Conservation (phyloP, 2,113 vertebrate genomes). For the Echinops telfairi region DNA sequence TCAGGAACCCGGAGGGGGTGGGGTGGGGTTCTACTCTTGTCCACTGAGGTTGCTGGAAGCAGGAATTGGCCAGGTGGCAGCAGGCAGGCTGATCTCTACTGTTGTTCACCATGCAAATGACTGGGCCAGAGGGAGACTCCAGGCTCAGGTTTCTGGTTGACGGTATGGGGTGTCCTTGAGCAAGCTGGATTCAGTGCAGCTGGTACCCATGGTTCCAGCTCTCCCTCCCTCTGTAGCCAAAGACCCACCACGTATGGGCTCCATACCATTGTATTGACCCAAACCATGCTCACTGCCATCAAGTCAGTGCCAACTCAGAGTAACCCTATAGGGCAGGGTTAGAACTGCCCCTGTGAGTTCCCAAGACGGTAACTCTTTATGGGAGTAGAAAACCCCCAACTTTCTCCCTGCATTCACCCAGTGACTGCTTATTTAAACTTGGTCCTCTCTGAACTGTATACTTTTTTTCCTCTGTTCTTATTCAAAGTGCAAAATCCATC, state of each 20-base stretch:
- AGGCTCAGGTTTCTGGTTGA: neutral
- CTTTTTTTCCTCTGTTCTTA: neutral
- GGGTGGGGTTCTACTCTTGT: neutral
- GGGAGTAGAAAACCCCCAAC: too few species aligned
- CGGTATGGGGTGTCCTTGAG: too few species aligned
- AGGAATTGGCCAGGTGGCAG: neutral
- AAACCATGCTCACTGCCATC: too few species aligned
- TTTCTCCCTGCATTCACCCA: too few species aligned
- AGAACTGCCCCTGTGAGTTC: too few species aligned
- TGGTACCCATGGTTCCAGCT: neutral
- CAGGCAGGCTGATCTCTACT: neutral
- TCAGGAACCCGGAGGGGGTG: neutral
- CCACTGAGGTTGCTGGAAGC: neutral
- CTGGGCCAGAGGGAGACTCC: neutral
- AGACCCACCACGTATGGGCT: neutral
- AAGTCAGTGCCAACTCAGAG: too few species aligned
- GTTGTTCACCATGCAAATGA: neutral
- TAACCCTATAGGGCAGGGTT: too few species aligned
- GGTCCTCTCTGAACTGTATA: conserved; percentile 32
- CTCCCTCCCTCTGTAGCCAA: neutral
- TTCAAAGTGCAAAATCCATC: neutral
- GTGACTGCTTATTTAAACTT: neutral
- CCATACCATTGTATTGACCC: neutral
- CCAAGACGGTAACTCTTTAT: too few species aligned
- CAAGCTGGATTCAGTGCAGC: neutral